These are phyloP conservation scores for Cybosia mesomella DNA, from an alignment of 2,888 invertebrate genomes.

Conservation along the genomic window DNA sequence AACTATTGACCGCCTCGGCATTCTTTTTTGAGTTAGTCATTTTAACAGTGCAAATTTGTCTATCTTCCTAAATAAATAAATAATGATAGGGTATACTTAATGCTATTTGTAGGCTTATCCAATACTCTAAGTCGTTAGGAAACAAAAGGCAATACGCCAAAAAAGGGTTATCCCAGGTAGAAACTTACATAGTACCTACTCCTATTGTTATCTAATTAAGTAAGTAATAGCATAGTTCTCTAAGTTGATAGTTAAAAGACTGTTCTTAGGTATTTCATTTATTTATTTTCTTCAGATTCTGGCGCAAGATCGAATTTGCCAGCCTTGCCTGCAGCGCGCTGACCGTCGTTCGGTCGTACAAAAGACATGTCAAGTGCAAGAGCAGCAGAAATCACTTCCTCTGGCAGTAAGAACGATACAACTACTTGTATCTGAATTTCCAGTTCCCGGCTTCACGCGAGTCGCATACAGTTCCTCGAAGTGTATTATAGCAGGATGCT, in stretches of 20 bases:
- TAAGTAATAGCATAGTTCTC: not conserved
- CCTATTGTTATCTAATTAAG: not conserved
- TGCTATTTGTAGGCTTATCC: no score
- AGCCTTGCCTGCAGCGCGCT: not conserved
- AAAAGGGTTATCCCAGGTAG: not conserved
- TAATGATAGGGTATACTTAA: no score
- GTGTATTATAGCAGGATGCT: not conserved
- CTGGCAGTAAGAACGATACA: not conserved
- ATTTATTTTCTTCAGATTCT: not conserved
- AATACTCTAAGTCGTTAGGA: not conserved
- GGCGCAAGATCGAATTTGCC: not conserved
- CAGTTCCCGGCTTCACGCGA: not conserved
- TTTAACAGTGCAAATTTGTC: no score
- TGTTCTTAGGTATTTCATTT: not conserved
- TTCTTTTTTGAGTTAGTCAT: no score
- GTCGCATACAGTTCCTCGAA: not conserved
- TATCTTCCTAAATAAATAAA: no score
- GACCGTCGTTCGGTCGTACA: not conserved
- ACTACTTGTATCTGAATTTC: not conserved
- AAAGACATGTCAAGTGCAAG: not conserved
- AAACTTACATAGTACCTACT: not conserved
- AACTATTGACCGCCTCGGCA: no score
- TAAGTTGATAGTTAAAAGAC: not conserved
- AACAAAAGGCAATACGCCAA: not conserved
- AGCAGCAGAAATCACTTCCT: not conserved